phyloP scores from a whole-genome alignment of 2,888 invertebrate species.

The Caradrina clavipalpis region DNA sequence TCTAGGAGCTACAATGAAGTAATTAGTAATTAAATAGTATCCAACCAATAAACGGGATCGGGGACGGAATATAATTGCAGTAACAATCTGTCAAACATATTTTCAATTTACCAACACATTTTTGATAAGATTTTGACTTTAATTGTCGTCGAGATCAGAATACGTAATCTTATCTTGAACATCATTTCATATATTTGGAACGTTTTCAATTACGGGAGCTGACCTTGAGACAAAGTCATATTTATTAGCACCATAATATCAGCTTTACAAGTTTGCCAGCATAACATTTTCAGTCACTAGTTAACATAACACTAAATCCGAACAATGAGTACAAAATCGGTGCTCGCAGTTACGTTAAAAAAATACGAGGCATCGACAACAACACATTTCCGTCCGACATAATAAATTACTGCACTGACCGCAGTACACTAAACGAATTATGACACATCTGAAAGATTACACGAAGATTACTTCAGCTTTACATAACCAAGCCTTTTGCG shows the following conservation, averaged over 20 bases:
- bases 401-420: conserved; percentile 10
- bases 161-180: no score
- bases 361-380: background rate
- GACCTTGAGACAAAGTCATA: no score
- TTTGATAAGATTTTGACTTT: no score
- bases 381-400: conserved; percentile 9
- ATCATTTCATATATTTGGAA: no score
- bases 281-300: background rate
- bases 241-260: no score
- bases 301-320: no score
- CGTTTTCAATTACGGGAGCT: no score
- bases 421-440: conserved; percentile 19
- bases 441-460: conserved; percentile 45
- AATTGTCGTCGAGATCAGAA: no score
- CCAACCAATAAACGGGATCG: background rate
- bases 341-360: background rate
- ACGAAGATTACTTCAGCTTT: conserved; percentile 65
- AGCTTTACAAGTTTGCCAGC: background rate
- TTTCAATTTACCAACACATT: no score
- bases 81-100: no score
- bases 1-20: background rate
- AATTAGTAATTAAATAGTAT: background rate
- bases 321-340: background rate
- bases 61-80: no score
- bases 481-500: conserved; percentile 67